A percentile compares a stretch with the other conserved stretches of the same genome.
Conservation (phyloP, 2,797 vertebrate species). For the Periparus ater region DNA sequence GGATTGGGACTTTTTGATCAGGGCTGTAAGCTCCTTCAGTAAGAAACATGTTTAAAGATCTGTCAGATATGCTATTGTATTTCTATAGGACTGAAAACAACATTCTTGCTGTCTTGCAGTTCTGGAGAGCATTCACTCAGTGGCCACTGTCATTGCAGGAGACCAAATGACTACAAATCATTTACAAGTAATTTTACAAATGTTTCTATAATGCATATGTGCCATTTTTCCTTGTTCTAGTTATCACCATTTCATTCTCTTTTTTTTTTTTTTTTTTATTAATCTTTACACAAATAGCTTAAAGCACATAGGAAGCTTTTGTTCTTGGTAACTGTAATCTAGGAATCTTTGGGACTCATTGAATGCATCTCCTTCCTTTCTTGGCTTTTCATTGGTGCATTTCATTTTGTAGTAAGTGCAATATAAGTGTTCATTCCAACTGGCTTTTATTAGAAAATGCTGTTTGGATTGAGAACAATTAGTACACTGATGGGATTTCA, state of each 20-base stretch:
- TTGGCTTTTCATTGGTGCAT: background rate
- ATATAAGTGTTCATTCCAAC: background rate
- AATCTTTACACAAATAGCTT: background rate
- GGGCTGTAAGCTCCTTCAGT: background rate
- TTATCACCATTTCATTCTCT: background rate
- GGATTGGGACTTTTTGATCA: background rate
- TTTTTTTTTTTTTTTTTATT: no score
- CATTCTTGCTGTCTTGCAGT: background rate
- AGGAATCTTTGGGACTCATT: background rate
- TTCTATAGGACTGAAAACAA: background rate
- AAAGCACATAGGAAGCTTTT: background rate
- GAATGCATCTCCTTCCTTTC: background rate
- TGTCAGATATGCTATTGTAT: background rate
- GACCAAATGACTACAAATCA: background rate
- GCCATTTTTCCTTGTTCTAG: background rate
- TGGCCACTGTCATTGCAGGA: background rate
- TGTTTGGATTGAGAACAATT: background rate
- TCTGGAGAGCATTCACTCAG: background rate
- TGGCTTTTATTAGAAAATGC: background rate
- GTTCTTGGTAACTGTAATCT: background rate
- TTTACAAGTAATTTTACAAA: background rate
- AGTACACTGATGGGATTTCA: background rate
- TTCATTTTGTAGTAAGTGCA: background rate
- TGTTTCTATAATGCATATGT: background rate
- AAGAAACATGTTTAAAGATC: background rate